Evolutionary conservation across 2,797 vertebrate species (phyloP), one percentile per base, ranked within the genome.

Genomic region (Leuciscus waleckii): DNA sequence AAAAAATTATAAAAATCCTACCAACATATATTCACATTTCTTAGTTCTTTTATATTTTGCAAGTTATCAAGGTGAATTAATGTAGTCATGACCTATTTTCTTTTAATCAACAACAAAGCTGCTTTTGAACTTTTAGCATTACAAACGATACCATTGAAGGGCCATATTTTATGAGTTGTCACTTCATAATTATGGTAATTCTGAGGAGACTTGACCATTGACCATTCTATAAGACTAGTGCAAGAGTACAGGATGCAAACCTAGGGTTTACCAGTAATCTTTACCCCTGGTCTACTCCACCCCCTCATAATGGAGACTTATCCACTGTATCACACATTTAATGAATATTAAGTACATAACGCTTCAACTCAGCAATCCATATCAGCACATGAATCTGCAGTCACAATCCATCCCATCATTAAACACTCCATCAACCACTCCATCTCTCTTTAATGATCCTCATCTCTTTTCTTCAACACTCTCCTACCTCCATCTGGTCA

Each of bases 281-380:
- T 63, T 39, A 26, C 29, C 29, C 11, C 63, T 43, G 41, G 10
- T 49, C 77, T 67, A 29, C 39, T 35, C 41, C 41, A 49, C 43
- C 61, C 63, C 41, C 6, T 35, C 63, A 68, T 67, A 68, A 80
- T 68, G 79, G 21, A 80, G 79, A 67, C 4, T 49, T 80, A 80
- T 68, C 7, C 6, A 5, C 43, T 51, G 29, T 49, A 80, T 68
- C 21, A 26, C 79, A 49, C 79, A 80, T 80, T 80, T 80, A 80
- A 68, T 80, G 63, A 80, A 80, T 80, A 80, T 92, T 79, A 86
- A 90, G 90, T 93, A 90, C 79, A 79, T 16, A 87, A 86, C 86
- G 83, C 90, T 91, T 91, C 84, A 89, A 88, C 85, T 86, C 87
- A 80, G 71, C 89, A 90, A 92, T 88, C 91, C 86, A 69, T 82